A percentile compares a stretch with the other conserved stretches of the same genome.
These are phyloP conservation scores for Otolemur crassicaudatus DNA, from an alignment of 2,797 vertebrate genomes.

Conservation along the genomic window DNA sequence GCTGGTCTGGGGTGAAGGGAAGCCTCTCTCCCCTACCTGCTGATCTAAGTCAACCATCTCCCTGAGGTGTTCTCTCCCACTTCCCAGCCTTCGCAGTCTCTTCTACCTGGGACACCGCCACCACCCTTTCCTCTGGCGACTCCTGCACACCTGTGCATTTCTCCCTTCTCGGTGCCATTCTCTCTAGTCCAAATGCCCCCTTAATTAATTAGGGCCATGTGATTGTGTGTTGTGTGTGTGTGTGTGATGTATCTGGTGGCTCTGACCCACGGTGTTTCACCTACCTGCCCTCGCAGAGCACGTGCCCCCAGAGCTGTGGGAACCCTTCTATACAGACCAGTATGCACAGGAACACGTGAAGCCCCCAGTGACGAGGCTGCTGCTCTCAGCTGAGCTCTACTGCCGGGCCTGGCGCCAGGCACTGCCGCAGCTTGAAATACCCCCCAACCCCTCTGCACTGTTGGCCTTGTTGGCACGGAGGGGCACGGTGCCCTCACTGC, in stretches of 20 bases:
- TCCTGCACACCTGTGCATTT: background rate
- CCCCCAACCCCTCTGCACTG: slow-evolving; percentile 87
- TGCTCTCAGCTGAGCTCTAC: slow-evolving; percentile 94
- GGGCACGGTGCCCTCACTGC: slow-evolving; percentile 88
- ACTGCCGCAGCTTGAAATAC: slow-evolving; percentile 76
- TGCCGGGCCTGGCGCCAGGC: slow-evolving; percentile 92
- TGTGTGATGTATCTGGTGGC: background rate
- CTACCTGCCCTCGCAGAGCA: slow-evolving; percentile 85
- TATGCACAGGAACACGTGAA: slow-evolving; percentile 98
- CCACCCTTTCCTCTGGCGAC: background rate
- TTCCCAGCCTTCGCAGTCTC: background rate
- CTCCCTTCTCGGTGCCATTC: background rate
- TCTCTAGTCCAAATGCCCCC: background rate
- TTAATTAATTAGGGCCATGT: background rate
- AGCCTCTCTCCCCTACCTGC: background rate
- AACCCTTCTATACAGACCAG: slow-evolving; percentile 97
- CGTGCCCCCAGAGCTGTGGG: slow-evolving; percentile 94
- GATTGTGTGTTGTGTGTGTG: no score
- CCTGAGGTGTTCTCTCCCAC: background rate
- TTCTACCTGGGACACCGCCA: background rate
- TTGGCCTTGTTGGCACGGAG: slow-evolving; percentile 90
- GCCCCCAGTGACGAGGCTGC: slow-evolving; percentile 93
- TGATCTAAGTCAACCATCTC: background rate
- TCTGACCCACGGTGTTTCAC: background rate
- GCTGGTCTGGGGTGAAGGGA: background rate